phyloP scores from a whole-genome alignment of 1,140 invertebrate species.

The Palaemon carinicauda region DNA sequence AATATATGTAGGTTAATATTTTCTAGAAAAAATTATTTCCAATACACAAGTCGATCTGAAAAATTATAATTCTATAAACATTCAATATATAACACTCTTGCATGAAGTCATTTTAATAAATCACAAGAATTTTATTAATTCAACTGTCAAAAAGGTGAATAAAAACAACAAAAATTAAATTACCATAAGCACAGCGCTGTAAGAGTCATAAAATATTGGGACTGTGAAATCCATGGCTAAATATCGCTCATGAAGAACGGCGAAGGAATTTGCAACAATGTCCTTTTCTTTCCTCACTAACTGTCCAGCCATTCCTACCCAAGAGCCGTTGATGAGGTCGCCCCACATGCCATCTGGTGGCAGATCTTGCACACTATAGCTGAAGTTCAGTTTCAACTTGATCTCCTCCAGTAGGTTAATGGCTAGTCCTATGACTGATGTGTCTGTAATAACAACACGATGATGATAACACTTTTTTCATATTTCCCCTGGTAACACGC shows the following conservation, averaged over 20 bases:
- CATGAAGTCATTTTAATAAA: no score
- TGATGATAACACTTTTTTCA: no score
- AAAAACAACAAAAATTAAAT: background rate
- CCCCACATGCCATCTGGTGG: constrained; percentile 37
- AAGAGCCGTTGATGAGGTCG: constrained; percentile 20
- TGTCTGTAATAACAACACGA: background rate
- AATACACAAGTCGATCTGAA: no score
- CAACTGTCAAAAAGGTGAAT: no score
- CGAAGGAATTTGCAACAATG: background rate
- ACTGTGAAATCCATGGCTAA: constrained; percentile 23
- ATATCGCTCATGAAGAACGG: constrained; percentile 10
- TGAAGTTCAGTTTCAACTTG: constrained; percentile 6
- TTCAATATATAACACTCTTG: no score
- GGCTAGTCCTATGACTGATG: background rate
- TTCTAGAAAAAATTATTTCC: no score
- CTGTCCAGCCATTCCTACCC: constrained; percentile 40
- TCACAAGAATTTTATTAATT: no score
- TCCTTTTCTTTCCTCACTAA: constrained; percentile 29
- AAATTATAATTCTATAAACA: no score
- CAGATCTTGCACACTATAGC: background rate
- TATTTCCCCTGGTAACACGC: no score
- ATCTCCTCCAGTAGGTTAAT: constrained; percentile 12
- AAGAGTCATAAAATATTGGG: background rate
- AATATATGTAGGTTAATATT: no score
- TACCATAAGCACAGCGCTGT: constrained; percentile 7